Base-by-base conservation (phyloP, 2,888 invertebrate species). In the Drosophila colorata region DNA sequence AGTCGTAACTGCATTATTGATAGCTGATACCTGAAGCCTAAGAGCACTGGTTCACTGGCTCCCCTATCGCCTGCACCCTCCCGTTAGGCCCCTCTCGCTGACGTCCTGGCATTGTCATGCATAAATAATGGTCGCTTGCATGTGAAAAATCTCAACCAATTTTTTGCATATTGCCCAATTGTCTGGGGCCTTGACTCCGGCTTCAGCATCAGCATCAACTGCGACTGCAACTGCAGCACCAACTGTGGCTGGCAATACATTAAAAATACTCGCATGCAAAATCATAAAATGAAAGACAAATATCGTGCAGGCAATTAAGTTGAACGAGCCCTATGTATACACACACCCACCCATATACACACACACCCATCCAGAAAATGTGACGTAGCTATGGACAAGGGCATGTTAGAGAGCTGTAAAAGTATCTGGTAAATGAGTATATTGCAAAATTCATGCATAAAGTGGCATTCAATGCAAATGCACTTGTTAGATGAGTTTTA, bases 1-100 rank as follows among this genome's bases (percentile, higher is more conserved):
- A 61, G 25, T 43, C 49, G 35, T 20, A 57, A 59, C 53, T 82
- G 83, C 72, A 83, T 82, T 83, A 78, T 86, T 86, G 75, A 82
- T 85, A 43, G 61, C 44, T 20, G 25, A 31, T 55, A 79, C 61
- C 43, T 43, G 25, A 47, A 49, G 57, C 28, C 48, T 52, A 56
- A 60, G 58, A 65, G 61, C 69, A 61, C 59, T 73, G 57, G 56
- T 48, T 65, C 25, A 25, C 5, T 23, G 37, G 2, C 8, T 9
- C 28, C 23, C 9, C 41, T 31, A 40, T 41, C 8, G 2, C 28
- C 28, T 8, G n/a, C n/a, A n/a, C 8, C 8, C 28, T 3, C 20
- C 20, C 20, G 3, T 3, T 4, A n/a, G n/a, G n/a, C 28, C 3
- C 28, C 28, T 28, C 5, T 9, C 18, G 14, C n/a, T 28, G 60